Evolutionary conservation across 2,888 invertebrate genomes (phyloP).

Genomic region (Mayetiola destructor): DNA sequence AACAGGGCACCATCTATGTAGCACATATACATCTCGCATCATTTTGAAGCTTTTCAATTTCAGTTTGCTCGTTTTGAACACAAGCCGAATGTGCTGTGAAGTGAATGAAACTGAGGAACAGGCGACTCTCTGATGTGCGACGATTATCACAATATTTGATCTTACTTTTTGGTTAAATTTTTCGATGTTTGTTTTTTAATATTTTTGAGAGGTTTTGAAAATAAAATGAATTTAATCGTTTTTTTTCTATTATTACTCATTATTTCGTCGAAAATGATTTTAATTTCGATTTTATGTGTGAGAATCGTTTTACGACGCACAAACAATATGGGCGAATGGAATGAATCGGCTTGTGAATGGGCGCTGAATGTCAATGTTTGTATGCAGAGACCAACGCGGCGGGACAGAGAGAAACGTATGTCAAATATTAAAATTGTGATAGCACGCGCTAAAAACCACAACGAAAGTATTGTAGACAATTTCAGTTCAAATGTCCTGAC

Average conservation of each 20-base stretch:
- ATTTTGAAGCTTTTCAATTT: too few species aligned
- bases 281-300: not conserved
- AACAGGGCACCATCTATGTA: conserved; percentile 3
- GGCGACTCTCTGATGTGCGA: too few species aligned
- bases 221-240: not conserved
- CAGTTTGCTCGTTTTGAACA: too few species aligned
- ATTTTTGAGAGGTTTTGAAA: not conserved
- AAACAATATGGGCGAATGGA: not conserved
- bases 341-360: conserved; percentile 3
- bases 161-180: too few species aligned
- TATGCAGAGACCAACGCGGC: not conserved
- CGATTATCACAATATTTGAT: too few species aligned
- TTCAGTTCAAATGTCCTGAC: too few species aligned
- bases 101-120: too few species aligned
- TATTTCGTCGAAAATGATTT: not conserved
- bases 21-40: too few species aligned
- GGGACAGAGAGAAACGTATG: not conserved
- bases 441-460: not conserved
- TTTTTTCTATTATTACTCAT: not conserved
- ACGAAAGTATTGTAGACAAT: not conserved
- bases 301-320: not conserved
- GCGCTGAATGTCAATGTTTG: not conserved
- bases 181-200: not conserved
- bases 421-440: too few species aligned
- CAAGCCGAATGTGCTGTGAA: too few species aligned